These are phyloP conservation scores for Athalia cordata DNA, from an alignment of 2,888 invertebrate genomes.

Conservation along the genomic window DNA sequence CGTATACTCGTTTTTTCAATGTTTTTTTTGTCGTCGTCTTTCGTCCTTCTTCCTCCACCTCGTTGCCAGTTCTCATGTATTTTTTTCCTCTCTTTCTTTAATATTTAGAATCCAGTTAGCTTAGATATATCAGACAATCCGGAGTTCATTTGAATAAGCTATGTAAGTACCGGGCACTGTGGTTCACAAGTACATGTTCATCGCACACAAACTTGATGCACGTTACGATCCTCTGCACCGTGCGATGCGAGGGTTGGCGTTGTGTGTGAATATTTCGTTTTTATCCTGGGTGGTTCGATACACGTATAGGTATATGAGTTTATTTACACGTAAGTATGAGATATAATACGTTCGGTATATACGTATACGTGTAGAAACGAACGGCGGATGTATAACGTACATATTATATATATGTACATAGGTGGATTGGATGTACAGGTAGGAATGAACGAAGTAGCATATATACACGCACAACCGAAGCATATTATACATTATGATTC, in stretches of 20 bases:
- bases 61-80: constrained; percentile 52
- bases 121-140: constrained; percentile 67
- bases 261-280: neutral
- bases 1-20: constrained; percentile 41
- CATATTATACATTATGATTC: constrained; percentile 72
- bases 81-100: constrained; percentile 58
- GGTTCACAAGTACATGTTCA: neutral
- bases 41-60: constrained; percentile 50
- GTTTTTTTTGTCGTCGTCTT: constrained; percentile 50
- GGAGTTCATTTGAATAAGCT: constrained; percentile 69
- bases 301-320: too few relatives aligned
- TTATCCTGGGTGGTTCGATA: neutral
- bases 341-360: neutral
- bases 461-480: constrained; percentile 48
- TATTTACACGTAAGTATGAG: neutral
- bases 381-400: neutral
- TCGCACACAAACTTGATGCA: neutral
- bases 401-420: neutral
- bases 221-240: too few relatives aligned
- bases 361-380: neutral
- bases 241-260: too few relatives aligned
- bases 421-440: neutral
- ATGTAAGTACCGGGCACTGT: constrained; percentile 64
- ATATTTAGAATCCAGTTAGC: constrained; percentile 69
- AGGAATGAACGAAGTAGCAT: constrained; percentile 37